Evolutionary conservation across 2,113 vertebrate genomes (phyloP), one percentile per base, ranked within the genome.

Genomic region (Coturnix japonica): DNA sequence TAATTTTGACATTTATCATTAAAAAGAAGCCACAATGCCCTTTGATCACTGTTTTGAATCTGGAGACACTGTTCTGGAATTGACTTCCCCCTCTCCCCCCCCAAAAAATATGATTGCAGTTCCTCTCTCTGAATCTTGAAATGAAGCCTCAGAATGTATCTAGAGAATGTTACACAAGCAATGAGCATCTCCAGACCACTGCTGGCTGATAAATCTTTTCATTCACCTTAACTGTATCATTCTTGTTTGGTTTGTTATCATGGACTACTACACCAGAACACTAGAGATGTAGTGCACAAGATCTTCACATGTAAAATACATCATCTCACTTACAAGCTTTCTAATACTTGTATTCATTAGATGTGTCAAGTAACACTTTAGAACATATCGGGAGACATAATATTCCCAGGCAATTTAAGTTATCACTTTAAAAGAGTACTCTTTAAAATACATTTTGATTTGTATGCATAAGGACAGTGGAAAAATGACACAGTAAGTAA

Each of bases 381-480:
- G 26, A 85, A 63, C 2, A 10, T 15, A 49, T 43, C 25, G 66
- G 41, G 41, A 53, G 7, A 60, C 54, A 17, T 7, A 67, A 64
- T n/a, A 60, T 16, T 7, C 76, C 21, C 21, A 80, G 56, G 30
- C 13, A 74, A 18, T 33, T 74, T 56, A 53, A 78, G 22, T 31
- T 54, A 56, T 31, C 35, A 72, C 43, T 69, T 75, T 92, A 64
- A 91, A 51, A 53, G 31, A 9, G 33, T 13, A 87, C 49, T 57
- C 30, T 87, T 97, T 28, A 81, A 95, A 94, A 87, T 49, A 81
- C 23, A 39, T 13, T 77, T 88, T 85, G 13, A 73, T 59, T 69
- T 20, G 60, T 23, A 17, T 74, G 64, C 8, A 22, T 78, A 81
- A 79, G 53, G 91, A 67, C n/a, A 17, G 75, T 65, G 22, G 59